Base-by-base conservation (phyloP, 2,113 vertebrate genomes). In the Upupa epops region DNA sequence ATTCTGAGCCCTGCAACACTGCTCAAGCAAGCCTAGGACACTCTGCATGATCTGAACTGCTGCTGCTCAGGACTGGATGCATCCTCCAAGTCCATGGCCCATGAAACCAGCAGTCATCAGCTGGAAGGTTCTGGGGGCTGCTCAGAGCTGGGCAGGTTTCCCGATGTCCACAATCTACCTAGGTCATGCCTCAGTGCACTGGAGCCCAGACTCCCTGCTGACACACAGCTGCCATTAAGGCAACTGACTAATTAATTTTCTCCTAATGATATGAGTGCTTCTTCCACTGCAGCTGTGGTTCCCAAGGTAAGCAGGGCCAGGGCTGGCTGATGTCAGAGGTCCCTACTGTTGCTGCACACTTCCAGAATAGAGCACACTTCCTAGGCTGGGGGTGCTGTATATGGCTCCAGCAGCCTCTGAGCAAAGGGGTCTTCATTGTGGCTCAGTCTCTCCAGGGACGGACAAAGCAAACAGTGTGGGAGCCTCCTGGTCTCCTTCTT, bases 241-340 rank as follows among this genome's bases (percentile, higher is more conserved):
- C 75, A 92, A 89, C 51, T 34, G 54, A 58, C 63, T 94, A 89
- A 89, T 95, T 87, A 89, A 87, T 93, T 95, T 88, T 92, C 66
- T 85, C 40, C 34, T 92, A 91, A 94, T 65, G 55, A 91, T 3
- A 4, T 42, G 66, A 82, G 28, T 34, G 49, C 29, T 95, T 92
- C 59, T 36, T 93, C 37, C 8, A 11, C 46, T 84, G 91, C 93
- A 95, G 84, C 89, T 95, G 93, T 87, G 91, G 75, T 87, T 92
- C 63, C 61, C 6, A 29, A 89, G 59, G 51, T 93, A 86, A 78
- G 74, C 74, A 81, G 31, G 28, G 40, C 77, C 17, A 42, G 52
- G 55, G 63, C 77, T 73, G 66, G 61, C 81, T 93, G 89, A 86
- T 89, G 89, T 58, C 86, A 88, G 88, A 84, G 31, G 48, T 90